Evolutionary conservation across 2,888 invertebrate species (phyloP).

Genomic region (Apoda limacodes): DNA sequence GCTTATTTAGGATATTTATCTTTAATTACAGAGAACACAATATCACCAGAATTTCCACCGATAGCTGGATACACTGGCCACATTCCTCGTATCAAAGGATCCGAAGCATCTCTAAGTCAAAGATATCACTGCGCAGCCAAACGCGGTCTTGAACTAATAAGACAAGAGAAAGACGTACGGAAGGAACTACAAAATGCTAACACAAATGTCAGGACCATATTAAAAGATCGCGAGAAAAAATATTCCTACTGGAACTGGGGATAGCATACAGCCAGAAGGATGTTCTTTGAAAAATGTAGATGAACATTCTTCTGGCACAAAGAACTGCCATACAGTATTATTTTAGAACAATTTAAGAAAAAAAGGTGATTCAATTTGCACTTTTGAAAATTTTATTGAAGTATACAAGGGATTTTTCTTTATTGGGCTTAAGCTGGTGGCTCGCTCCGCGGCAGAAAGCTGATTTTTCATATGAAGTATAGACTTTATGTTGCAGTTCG

Average conservation of each 20-base stretch:
- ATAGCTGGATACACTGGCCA: conserved; percentile 81
- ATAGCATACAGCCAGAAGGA: conserved; percentile 68
- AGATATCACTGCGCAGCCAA: conserved; percentile 76
- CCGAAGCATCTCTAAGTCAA: conserved; percentile 76
- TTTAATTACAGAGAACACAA: conserved; percentile 65
- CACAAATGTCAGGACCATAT: conserved; percentile 42
- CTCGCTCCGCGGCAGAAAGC: no score
- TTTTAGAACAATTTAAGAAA: neutral
- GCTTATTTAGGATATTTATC: neutral
- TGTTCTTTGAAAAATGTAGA: conserved; percentile 60
- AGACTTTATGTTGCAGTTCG: no score
- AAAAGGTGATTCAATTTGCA: no score
- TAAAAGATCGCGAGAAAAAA: conserved; percentile 51
- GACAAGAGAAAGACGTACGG: conserved; percentile 65
- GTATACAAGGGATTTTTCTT: no score
- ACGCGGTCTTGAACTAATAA: conserved; percentile 71
- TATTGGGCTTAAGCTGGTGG: no score
- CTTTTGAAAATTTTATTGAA: no score
- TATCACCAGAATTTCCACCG: conserved; percentile 76
- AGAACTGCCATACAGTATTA: neutral
- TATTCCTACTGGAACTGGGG: conserved; percentile 64
- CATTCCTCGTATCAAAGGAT: conserved; percentile 75
- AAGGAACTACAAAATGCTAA: conserved; percentile 50
- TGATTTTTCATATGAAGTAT: no score
- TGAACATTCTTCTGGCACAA: conserved; percentile 51